Percentiles rank a stretch among this genome's conserved stretches.
phyloP scores from a whole-genome alignment of 2,113 vertebrate species.

The Caranx ignobilis region DNA sequence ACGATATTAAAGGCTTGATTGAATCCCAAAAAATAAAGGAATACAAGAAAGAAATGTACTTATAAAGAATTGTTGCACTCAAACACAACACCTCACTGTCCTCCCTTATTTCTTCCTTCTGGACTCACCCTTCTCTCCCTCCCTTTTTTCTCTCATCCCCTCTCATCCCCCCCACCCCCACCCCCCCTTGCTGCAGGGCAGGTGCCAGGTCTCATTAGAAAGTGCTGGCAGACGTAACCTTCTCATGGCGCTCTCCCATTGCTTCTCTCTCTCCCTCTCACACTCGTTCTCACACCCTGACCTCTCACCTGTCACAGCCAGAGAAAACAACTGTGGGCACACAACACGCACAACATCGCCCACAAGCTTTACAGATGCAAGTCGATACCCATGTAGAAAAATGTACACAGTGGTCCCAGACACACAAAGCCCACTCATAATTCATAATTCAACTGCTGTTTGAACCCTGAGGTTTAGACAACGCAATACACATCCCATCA shows the following conservation, averaged over 20 bases:
- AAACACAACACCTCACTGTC: background rate
- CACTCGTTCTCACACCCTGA: constrained; percentile 44
- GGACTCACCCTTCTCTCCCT: background rate
- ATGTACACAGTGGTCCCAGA: background rate
- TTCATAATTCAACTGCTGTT: constrained; percentile 28
- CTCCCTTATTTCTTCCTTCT: background rate
- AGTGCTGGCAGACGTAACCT: constrained; percentile 28
- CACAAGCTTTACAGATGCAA: background rate
- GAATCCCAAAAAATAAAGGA: background rate
- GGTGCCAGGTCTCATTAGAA: constrained; percentile 73
- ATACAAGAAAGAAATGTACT: background rate
- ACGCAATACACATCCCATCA: constrained; percentile 20
- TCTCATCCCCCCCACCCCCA: background rate
- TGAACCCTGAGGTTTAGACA: constrained; percentile 36
- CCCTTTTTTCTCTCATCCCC: constrained; percentile 10
- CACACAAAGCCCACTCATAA: constrained; percentile 25
- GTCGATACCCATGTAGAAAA: background rate
- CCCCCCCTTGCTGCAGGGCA: constrained; percentile 43
- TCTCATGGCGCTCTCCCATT: constrained; percentile 42
- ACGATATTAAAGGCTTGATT: background rate
- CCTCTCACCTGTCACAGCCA: constrained; percentile 58
- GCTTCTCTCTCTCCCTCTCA: constrained; percentile 33
- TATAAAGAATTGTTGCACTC: background rate
- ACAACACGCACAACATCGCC: constrained; percentile 5
- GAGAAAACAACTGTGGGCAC: constrained; percentile 15